Evolutionary conservation across 2,113 vertebrate species (phyloP), one percentile per base, ranked within the genome.

Genomic region (Burhinus bistriatus): DNA sequence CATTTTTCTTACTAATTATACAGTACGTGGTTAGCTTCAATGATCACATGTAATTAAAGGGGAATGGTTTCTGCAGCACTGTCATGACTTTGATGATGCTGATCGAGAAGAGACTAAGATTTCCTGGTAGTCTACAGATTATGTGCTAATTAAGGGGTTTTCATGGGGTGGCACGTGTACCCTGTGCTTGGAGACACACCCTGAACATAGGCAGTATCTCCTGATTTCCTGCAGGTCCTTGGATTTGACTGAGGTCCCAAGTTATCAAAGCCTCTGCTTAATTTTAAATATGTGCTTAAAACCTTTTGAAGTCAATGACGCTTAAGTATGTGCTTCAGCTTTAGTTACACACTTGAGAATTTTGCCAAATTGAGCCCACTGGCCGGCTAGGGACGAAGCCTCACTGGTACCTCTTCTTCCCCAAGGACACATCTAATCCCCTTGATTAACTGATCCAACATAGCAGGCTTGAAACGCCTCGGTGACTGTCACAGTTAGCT

Each of bases 1-100:
- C 5, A 87, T 93, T 95, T 94, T 89, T 89, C 65, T 79, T 62
- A 51, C 84, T 95, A 66, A 94, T 96, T 84, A 77, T 64, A 64
- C 58, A 69, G 70, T 45, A 80, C 0, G 2, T 89, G 93, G 62
- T 64, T 94, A 75, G 69, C 66, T 92, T 93, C 81, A 68, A 13
- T 20, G 47, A 85, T 87, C 49, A 55, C 5, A 1, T 27, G 81
- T 87, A 68, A 80, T 95, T 94, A 73, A 68, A 91, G 47, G 55
- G 51, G 80, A 87, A 72, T 3, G 15, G 40, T 84, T 95, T 84
- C 77, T 95, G 61, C 61, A 83, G 77, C 44, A 18, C 36, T 87
- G 80, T 85, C 64, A 47, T 44, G 88, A 15, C 8, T 34, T 8
- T 52, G 87, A 85, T 65, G 87, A 49, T 84, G 73, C 61, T 76